A percentile compares a stretch with the other conserved stretches of the same genome.
These are phyloP conservation scores for Stenopsyche tienmushanensis DNA, from an alignment of 1,140 invertebrate genomes.

Conservation along the genomic window DNA sequence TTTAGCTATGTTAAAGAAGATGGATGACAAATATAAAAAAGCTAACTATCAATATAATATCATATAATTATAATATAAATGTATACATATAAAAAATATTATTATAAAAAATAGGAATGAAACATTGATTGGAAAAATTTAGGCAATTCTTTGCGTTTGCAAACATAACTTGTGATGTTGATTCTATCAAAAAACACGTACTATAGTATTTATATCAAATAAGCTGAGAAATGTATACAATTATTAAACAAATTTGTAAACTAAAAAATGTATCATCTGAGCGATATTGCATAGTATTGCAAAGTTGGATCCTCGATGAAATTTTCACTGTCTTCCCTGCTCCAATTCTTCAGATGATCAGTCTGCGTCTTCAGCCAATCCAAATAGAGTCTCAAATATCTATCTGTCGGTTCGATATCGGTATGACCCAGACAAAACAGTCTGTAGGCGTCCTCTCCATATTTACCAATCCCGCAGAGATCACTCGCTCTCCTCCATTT, in stretches of 20 bases:
- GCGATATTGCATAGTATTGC: slow-evolving; percentile 52
- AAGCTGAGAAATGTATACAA: too few relatives aligned
- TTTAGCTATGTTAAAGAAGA: too few relatives aligned
- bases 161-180: too few relatives aligned
- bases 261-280: too few relatives aligned
- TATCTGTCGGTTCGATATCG: slow-evolving; percentile 55
- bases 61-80: neutral
- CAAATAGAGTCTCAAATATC: slow-evolving; percentile 58
- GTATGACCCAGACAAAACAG: slow-evolving; percentile 59
- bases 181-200: too few relatives aligned
- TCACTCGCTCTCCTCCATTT: slow-evolving; percentile 58
- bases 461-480: slow-evolving; percentile 57
- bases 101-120: neutral
- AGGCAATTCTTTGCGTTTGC: too few relatives aligned
- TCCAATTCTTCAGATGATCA: slow-evolving; percentile 48
- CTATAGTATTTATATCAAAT: too few relatives aligned
- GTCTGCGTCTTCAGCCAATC: slow-evolving; percentile 54
- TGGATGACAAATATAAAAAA: too few relatives aligned
- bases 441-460: slow-evolving; percentile 59
- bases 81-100: neutral
- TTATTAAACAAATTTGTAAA: too few relatives aligned
- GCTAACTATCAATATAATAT: too few relatives aligned
- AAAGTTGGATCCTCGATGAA: slow-evolving; percentile 50
- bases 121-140: too few relatives aligned
- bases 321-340: slow-evolving; percentile 48